A percentile compares a stretch with the other conserved stretches of the same genome.
Conservation (phyloP, 2,888 invertebrate genomes). For the Seladonia tumulorum region DNA sequence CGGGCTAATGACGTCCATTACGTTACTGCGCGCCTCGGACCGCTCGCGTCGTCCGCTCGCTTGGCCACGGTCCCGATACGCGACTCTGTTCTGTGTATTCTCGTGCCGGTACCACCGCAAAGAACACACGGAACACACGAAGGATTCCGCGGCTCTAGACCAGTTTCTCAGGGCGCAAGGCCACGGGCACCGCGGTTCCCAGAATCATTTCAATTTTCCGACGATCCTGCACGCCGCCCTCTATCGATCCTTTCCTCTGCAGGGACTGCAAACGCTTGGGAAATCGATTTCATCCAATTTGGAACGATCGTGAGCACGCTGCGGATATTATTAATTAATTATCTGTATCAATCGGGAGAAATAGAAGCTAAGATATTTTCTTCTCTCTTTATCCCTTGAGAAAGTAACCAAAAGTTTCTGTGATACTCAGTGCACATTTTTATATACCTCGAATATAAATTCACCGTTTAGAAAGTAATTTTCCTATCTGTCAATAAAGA, state of each 20-base stretch:
- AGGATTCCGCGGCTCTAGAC: conserved; percentile 33
- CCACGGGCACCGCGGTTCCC: conserved; percentile 20
- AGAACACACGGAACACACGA: conserved; percentile 61
- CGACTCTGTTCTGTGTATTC: conserved; percentile 67
- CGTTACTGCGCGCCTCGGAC: conserved; percentile 80
- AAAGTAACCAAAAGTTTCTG: too few species aligned
- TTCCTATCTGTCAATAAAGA: too few species aligned
- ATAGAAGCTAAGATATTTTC: too few species aligned
- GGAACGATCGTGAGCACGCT: neutral
- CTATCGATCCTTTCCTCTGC: neutral
- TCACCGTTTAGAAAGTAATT: too few species aligned
- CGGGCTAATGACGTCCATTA: conserved; percentile 84
- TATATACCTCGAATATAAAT: too few species aligned
- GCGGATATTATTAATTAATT: neutral
- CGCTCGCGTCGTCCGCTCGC: conserved; percentile 78
- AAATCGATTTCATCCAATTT: neutral
- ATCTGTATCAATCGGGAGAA: neutral
- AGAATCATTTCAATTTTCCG: conserved; percentile 32
- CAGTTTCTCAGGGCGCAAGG: conserved; percentile 29
- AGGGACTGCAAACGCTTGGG: neutral
- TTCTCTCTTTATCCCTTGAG: too few species aligned
- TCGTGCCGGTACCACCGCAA: conserved; percentile 53
- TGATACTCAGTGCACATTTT: too few species aligned
- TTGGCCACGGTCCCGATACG: conserved; percentile 80
- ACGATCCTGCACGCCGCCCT: neutral